Percentiles rank a stretch among this genome's conserved stretches.
phyloP scores from a whole-genome alignment of 2,888 invertebrate genomes.

The Mesoligia furuncula region DNA sequence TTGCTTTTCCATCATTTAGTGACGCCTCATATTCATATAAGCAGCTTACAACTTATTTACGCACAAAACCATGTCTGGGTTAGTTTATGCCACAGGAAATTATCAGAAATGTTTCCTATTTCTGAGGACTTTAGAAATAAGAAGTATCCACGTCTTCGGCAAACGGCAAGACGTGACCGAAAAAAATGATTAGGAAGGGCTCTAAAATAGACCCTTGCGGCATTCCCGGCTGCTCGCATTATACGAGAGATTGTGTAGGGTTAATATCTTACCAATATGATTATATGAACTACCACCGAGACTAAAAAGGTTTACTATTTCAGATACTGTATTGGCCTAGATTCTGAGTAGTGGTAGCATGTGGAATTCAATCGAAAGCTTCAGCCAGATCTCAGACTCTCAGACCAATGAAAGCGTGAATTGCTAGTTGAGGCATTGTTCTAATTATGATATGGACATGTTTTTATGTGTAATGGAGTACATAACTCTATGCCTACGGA shows the following conservation, averaged over 20 bases:
- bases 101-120: background rate
- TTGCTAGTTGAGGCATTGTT: background rate
- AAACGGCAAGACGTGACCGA: background rate
- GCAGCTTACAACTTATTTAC: background rate
- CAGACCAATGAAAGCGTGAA: background rate
- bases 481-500: background rate
- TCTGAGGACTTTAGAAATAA: background rate
- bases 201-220: slow-evolving; percentile 24
- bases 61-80: background rate
- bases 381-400: background rate
- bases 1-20: background rate
- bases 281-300: background rate
- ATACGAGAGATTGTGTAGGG: too few species aligned
- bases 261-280: background rate
- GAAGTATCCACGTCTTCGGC: too few species aligned
- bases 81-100: background rate
- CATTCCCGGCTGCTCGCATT: background rate
- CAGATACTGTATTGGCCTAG: background rate
- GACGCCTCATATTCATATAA: background rate
- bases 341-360: background rate
- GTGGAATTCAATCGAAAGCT: slow-evolving; percentile 7
- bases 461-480: background rate
- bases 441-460: background rate
- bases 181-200: background rate
- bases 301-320: background rate